phyloP scores from a whole-genome alignment of 2,888 invertebrate genomes.

The Resseliella maxima region DNA sequence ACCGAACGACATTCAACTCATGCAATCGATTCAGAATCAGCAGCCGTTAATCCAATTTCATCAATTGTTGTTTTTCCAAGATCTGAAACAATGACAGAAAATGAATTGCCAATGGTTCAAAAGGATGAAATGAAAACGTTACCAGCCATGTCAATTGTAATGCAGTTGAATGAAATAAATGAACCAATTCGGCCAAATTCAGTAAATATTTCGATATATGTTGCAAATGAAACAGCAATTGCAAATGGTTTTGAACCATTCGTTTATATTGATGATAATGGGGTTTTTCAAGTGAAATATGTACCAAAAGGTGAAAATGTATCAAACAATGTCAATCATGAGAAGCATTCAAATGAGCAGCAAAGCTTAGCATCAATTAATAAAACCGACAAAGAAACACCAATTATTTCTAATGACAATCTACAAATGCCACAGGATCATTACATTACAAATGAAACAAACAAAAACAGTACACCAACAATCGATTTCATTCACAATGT shows the following conservation, averaged over 20 bases:
- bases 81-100: background rate
- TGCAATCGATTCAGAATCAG: background rate
- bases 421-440: background rate
- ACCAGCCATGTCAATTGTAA: background rate
- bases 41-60: background rate
- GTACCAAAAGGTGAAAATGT: conserved; percentile 23
- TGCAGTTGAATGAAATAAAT: background rate
- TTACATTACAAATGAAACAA: background rate
- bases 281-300: conserved; percentile 43
- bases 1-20: background rate
- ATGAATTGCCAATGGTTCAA: background rate
- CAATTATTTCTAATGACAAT: conserved; percentile 52
- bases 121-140: background rate
- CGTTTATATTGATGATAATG: conserved; percentile 20
- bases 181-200: background rate
- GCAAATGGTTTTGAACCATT: background rate
- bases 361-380: background rate
- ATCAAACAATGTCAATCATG: background rate
- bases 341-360: background rate
- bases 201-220: background rate
- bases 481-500: background rate
- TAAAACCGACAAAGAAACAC: background rate
- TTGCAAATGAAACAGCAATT: background rate
- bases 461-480: background rate
- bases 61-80: background rate